Conservation (phyloP, 2,888 invertebrate species). For the Aplocera efformata region DNA sequence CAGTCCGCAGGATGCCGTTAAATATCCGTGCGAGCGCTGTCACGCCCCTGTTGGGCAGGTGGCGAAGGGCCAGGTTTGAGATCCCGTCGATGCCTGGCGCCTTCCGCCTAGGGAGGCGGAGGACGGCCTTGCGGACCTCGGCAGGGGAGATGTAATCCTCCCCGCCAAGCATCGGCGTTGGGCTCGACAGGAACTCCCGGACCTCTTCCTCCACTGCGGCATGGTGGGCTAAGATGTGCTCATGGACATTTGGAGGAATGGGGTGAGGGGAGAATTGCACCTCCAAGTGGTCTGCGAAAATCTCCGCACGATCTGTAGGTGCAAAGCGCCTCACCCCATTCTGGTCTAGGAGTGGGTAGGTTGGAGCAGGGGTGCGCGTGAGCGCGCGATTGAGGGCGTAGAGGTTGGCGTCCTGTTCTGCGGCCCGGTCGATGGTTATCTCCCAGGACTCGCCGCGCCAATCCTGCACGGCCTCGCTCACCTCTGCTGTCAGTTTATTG, state of each 20-base stretch:
- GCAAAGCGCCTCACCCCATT: too few species aligned
- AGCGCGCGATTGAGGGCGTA: too few species aligned
- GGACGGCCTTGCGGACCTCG: conserved; percentile 1
- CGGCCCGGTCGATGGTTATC: too few species aligned
- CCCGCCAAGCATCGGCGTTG: background rate
- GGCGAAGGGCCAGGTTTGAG: background rate
- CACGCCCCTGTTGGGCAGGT: background rate
- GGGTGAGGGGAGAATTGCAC: too few species aligned
- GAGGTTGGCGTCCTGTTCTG: too few species aligned
- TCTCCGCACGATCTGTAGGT: too few species aligned
- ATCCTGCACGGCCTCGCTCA: too few species aligned
- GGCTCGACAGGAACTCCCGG: background rate
- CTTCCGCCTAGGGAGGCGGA: background rate
- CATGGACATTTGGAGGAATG: too few species aligned
- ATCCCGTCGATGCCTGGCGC: conserved; percentile 9
- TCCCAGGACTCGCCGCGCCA: too few species aligned
- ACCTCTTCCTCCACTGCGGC: background rate
- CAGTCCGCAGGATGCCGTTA: conserved; percentile 13
- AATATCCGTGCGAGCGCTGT: conserved; percentile 2
- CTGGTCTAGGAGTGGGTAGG: too few species aligned
- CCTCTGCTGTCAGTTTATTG: too few species aligned
- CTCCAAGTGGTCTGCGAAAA: background rate
- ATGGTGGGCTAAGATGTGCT: background rate
- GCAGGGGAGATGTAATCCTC: conserved; percentile 1
- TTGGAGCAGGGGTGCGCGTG: too few species aligned